Evolutionary conservation across 2,888 invertebrate genomes (phyloP).

Genomic region (Leptopilina myrica): DNA sequence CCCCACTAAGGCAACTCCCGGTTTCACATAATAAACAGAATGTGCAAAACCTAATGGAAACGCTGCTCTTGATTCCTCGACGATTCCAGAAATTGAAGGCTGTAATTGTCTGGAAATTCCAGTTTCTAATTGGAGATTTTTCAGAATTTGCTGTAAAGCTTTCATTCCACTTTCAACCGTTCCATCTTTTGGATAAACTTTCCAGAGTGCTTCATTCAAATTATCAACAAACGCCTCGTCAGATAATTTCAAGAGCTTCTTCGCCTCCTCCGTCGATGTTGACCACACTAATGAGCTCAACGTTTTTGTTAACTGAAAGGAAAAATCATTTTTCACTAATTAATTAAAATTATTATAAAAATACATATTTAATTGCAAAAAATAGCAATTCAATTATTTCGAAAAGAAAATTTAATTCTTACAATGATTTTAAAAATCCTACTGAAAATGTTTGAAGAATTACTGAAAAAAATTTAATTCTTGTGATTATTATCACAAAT

Average conservation of each 20-base stretch:
- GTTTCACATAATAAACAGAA: constrained; percentile 89
- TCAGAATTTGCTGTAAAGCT: constrained; percentile 77
- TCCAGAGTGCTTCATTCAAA: constrained; percentile 91
- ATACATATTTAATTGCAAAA: no score
- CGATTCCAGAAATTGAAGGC: constrained; percentile 82
- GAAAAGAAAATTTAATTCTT: no score
- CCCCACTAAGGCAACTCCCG: constrained; percentile 92
- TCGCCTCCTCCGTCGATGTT: constrained; percentile 86
- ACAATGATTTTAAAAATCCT: no score
- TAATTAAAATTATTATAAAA: no score
- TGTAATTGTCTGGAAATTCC: constrained; percentile 81
- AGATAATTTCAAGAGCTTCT: constrained; percentile 83
- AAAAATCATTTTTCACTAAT: constrained; percentile 45
- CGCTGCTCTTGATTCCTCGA: constrained; percentile 84
- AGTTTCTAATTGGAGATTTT: constrained; percentile 76
- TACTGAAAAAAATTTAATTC: no score
- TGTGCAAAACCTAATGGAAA: constrained; percentile 97
- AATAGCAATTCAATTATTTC: no score
- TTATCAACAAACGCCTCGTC: constrained; percentile 91
- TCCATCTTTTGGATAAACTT: constrained; percentile 79
- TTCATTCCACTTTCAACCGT: constrained; percentile 80
- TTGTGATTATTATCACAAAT: no score
- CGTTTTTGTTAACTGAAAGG: constrained; percentile 81
- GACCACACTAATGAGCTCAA: constrained; percentile 97
- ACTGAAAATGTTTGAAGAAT: no score